Evolutionary conservation across 2,113 vertebrate species (phyloP).

Genomic region (Percina caprodes): DNA sequence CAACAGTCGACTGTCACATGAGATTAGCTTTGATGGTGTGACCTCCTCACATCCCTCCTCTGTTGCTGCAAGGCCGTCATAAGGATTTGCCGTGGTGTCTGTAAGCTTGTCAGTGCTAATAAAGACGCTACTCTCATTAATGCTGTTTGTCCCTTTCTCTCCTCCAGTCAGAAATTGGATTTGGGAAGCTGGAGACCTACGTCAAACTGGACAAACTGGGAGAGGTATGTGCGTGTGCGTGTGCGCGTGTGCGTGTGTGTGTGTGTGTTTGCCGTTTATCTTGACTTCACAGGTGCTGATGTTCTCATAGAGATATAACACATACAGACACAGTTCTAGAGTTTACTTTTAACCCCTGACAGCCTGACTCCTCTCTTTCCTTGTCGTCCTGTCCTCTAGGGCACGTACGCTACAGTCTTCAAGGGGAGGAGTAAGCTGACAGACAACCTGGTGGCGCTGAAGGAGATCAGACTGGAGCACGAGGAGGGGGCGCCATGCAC

Average conservation of each 20-base stretch:
- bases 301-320: slow-evolving; percentile 34
- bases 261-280: background rate
- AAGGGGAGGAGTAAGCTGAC: slow-evolving; percentile 97
- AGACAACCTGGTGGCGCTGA: slow-evolving; percentile 95
- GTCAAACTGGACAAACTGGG: slow-evolving; percentile 98
- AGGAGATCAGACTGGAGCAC: slow-evolving; percentile 95
- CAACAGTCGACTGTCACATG: slow-evolving; percentile 55
- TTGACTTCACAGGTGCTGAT: slow-evolving; percentile 37
- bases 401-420: slow-evolving; percentile 96
- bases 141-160: slow-evolving; percentile 51
- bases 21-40: slow-evolving; percentile 57
- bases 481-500: slow-evolving; percentile 96
- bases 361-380: background rate
- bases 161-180: slow-evolving; percentile 95
- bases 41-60: slow-evolving; percentile 31
- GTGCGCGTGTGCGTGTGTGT: slow-evolving; percentile 40
- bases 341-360: slow-evolving; percentile 15
- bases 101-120: slow-evolving; percentile 64
- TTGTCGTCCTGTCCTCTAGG: slow-evolving; percentile 77
- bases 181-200: slow-evolving; percentile 98
- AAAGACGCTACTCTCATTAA: slow-evolving; percentile 50
- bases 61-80: slow-evolving; percentile 47
- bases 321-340: background rate
- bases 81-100: slow-evolving; percentile 55
- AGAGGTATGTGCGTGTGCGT: slow-evolving; percentile 86